phyloP scores from a whole-genome alignment of 2,113 vertebrate species.

The Apteryx mantelli region DNA sequence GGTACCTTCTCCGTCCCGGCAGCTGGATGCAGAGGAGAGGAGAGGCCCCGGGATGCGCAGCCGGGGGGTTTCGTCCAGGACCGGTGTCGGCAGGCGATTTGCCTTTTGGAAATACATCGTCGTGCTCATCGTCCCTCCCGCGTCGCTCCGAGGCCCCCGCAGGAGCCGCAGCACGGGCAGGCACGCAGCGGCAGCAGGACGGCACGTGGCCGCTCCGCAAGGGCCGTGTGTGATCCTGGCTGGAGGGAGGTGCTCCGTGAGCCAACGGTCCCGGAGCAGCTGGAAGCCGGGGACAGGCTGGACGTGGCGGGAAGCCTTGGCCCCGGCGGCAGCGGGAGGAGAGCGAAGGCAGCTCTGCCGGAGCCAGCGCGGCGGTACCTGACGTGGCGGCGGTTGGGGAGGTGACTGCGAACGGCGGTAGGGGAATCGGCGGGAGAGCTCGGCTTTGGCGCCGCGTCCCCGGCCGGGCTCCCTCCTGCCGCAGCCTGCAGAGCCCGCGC shows the following conservation, averaged over 20 bases:
- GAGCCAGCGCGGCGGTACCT: neutral
- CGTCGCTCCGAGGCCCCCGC: neutral
- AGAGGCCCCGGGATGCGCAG: neutral
- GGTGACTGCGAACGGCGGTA: fast-evolving
- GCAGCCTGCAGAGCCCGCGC: no score
- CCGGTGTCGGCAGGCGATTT: fast-evolving
- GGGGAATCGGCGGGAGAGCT: neutral
- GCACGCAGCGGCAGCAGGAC: fast-evolving
- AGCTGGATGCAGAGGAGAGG: neutral
- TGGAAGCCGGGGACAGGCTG: neutral
- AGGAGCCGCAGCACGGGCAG: neutral
- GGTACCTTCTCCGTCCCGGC: neutral
- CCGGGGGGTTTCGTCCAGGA: neutral
- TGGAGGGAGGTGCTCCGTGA: neutral
- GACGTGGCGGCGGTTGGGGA: neutral
- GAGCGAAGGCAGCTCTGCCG: neutral
- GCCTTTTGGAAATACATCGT: neutral
- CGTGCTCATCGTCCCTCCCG: fast-evolving
- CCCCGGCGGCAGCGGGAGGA: neutral
- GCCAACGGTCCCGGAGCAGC: neutral
- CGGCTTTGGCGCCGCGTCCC: neutral
- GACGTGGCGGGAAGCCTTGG: neutral
- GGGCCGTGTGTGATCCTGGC: neutral
- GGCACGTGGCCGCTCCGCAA: neutral
- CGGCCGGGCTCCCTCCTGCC: neutral